phyloP scores from a whole-genome alignment of 2,113 vertebrate genomes.

The Pedetes capensis region DNA sequence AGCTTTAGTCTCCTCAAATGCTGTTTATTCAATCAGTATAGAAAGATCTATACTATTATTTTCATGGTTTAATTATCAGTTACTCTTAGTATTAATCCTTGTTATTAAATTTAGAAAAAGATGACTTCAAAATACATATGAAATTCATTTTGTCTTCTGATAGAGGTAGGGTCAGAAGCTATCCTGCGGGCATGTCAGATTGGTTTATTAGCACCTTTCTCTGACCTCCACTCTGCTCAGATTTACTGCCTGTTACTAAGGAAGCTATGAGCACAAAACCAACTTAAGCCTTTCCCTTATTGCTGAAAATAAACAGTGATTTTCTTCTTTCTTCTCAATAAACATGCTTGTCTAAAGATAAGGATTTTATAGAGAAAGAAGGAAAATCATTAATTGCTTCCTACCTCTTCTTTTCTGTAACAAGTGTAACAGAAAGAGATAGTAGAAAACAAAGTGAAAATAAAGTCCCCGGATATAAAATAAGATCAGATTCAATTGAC shows the following conservation, averaged over 20 bases:
- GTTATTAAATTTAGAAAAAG: constrained; percentile 27
- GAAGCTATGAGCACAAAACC: constrained; percentile 12
- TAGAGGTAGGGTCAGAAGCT: not conserved
- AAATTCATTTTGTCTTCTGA: constrained; percentile 54
- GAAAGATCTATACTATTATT: not conserved
- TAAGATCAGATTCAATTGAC: constrained; percentile 44
- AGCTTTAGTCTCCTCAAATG: not conserved
- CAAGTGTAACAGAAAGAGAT: constrained; percentile 62
- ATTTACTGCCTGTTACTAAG: constrained; percentile 61
- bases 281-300: constrained; percentile 53
- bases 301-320: constrained; percentile 71
- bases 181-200: constrained; percentile 13
- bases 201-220: constrained; percentile 60
- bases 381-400: constrained; percentile 77
- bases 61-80: not conserved
- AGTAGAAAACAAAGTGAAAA: constrained; percentile 67
- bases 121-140: constrained; percentile 11
- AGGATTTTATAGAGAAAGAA: constrained; percentile 59
- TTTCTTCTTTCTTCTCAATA: constrained; percentile 63
- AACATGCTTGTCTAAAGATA: constrained; percentile 72
- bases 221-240: not conserved
- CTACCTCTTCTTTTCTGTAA: constrained; percentile 52
- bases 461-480: constrained; percentile 62
- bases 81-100: constrained; percentile 6
- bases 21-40: not conserved